Evolutionary conservation across 2,113 vertebrate genomes (phyloP), one percentile per base, ranked within the genome.

Genomic region (Solea solea): DNA sequence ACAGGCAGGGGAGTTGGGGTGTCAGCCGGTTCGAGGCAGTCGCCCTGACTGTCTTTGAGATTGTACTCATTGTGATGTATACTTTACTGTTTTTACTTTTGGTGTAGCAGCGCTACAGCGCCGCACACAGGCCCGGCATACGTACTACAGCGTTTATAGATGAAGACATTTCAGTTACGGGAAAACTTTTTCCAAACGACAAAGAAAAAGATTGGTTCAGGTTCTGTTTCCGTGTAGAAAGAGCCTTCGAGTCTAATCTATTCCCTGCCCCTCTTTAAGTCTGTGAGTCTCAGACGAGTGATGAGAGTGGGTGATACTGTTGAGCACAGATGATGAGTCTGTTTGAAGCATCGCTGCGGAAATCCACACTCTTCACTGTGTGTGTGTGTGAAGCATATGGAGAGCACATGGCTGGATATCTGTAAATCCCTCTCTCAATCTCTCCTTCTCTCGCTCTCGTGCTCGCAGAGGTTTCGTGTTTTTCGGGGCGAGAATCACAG

Each of bases 301-400:
- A 67, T 40, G 85, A 16, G 25, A 64, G 40, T 16, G 42, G 72
- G 53, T 73, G 88, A 83, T 73, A 74, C 53, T 74, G 74, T 83
- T 61, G 74, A 40, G 64, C 62, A 56, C 68, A 71, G 34, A 34
- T 34, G 74, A 72, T 25, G 51, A 42, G 73, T 13, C 68, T 51
- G 70, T 80, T 74, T 90, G 82, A 82, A 87, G 85, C 60, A 63
- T 81, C 59, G 4, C 82, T 51, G 69, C 53, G 57, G 86, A 89
- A 86, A 85, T 88, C 81, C 84, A 74, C 59, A 60, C 70, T 63
- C 63, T 51, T 80, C 9, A 4, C 1, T 79, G 60, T 39, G 54
- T 56, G 50, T 54, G 52, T 54, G 39, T 71, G 78, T 62, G 74
- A 46, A 73, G 74, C 87, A 89, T 86, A 60, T 88, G 87, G 84